Evolutionary conservation across 2,797 vertebrate species (phyloP).

Genomic region (Malurus leucopterus): DNA sequence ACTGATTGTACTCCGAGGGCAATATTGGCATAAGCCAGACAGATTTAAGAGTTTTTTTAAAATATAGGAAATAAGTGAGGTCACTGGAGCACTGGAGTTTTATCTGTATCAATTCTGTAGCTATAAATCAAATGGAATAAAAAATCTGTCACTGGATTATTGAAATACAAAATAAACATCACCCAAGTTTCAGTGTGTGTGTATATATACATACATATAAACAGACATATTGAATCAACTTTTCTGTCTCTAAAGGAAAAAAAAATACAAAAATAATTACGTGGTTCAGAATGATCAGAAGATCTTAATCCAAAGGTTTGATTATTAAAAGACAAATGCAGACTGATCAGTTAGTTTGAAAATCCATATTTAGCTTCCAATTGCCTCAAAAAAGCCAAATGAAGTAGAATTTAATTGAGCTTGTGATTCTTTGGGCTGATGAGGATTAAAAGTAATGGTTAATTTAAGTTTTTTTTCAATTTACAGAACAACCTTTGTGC

Average conservation of each 20-base stretch:
- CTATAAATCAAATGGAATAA: neutral
- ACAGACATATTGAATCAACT: neutral
- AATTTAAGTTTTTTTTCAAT: neutral
- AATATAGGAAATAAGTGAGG: neutral
- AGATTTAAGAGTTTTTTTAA: constrained; percentile 38
- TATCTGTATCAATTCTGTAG: neutral
- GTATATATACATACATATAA: too few relatives aligned
- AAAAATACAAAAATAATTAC: neutral
- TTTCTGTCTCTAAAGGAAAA: neutral
- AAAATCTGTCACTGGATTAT: neutral
- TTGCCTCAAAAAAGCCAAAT: neutral
- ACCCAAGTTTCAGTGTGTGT: neutral
- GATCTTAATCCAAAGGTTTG: neutral
- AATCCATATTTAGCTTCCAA: neutral
- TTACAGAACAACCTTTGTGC: neutral
- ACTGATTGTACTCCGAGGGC: neutral
- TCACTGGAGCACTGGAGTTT: neutral
- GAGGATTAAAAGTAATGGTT: neutral
- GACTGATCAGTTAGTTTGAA: neutral
- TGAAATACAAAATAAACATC: neutral
- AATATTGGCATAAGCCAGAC: neutral
- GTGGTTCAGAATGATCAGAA: constrained; percentile 38
- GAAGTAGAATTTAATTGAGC: neutral
- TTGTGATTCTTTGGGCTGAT: neutral
- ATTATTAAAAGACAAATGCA: constrained; percentile 6